Evolutionary conservation across 2,888 invertebrate species (phyloP).

Genomic region (Pseudanteris insignis): DNA sequence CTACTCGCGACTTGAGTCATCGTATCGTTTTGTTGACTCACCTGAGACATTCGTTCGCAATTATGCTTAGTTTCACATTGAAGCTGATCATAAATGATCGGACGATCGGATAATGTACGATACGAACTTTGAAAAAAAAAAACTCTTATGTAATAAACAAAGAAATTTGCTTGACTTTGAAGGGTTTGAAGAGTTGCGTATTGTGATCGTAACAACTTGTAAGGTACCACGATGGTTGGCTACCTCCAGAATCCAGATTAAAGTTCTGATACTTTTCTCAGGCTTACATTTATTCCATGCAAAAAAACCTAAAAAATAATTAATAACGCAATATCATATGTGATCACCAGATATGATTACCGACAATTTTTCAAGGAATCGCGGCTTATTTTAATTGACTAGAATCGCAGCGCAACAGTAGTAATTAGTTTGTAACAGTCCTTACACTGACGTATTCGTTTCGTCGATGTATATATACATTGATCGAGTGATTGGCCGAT

Average conservation of each 20-base stretch:
- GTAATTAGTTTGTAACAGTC: constrained; percentile 41
- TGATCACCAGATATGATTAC: too few species aligned
- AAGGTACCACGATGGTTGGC: too few species aligned
- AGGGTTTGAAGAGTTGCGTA: too few species aligned
- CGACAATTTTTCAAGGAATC: constrained; percentile 40
- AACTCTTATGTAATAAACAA: too few species aligned
- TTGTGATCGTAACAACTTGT: too few species aligned
- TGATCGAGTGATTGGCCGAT: constrained; percentile 53
- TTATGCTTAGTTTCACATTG: constrained; percentile 12
- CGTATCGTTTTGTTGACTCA: constrained; percentile 26
- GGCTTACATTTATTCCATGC: too few species aligned
- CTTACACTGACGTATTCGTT: constrained; percentile 50
- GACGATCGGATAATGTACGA: not conserved
- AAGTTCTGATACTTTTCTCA: too few species aligned
- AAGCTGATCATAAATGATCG: constrained; percentile 7
- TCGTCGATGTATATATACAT: constrained; percentile 47
- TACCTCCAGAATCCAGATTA: too few species aligned
- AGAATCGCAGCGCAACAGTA: constrained; percentile 29
- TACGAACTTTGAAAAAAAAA: too few species aligned
- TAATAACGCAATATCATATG: too few species aligned
- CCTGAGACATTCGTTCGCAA: constrained; percentile 14
- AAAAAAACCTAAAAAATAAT: too few species aligned
- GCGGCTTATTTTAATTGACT: constrained; percentile 39
- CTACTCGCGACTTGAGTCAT: constrained; percentile 19
- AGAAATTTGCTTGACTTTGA: too few species aligned